Evolutionary conservation across 35 echinoderm and acorn worm species (phyloP).

Genomic region (Apostichopus parvimensis): DNA sequence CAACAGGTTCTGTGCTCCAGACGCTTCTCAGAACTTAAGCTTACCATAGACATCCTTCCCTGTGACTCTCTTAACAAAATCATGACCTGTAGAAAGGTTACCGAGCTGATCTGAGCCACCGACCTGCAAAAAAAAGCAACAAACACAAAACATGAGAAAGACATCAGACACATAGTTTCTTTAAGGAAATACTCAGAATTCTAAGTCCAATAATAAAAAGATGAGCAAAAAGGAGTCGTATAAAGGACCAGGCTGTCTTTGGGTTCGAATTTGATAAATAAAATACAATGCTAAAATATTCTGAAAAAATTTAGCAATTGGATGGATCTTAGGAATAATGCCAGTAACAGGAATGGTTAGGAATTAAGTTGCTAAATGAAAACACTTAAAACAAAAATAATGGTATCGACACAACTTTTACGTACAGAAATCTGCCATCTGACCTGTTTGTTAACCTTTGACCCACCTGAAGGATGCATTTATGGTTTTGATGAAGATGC

Average conservation of each 20-base stretch:
- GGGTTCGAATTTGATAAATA: too few relatives aligned
- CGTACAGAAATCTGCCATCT: too few relatives aligned
- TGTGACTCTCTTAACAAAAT: constrained; percentile 75
- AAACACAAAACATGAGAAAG: background rate
- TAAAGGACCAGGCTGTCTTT: too few relatives aligned
- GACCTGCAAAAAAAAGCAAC: constrained; percentile 58
- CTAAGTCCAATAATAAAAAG: background rate
- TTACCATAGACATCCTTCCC: constrained; percentile 95
- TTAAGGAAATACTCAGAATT: background rate
- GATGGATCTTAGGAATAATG: too few relatives aligned
- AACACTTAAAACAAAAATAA: too few relatives aligned
- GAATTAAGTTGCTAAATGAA: too few relatives aligned
- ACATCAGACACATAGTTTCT: background rate
- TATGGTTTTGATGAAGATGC: constrained; percentile 67
- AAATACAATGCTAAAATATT: too few relatives aligned
- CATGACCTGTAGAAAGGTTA: constrained; percentile 89
- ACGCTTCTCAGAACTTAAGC: background rate
- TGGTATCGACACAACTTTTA: too few relatives aligned
- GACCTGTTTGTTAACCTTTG: too few relatives aligned
- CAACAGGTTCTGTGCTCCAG: background rate
- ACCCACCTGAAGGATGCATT: constrained; percentile 80
- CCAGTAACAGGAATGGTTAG: too few relatives aligned
- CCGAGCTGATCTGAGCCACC: constrained; percentile 93
- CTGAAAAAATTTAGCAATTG: too few relatives aligned
- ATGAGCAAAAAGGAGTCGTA: too few relatives aligned